Evolutionary conservation across 2,113 vertebrate genomes (phyloP).

Genomic region (Trichechus manatus): DNA sequence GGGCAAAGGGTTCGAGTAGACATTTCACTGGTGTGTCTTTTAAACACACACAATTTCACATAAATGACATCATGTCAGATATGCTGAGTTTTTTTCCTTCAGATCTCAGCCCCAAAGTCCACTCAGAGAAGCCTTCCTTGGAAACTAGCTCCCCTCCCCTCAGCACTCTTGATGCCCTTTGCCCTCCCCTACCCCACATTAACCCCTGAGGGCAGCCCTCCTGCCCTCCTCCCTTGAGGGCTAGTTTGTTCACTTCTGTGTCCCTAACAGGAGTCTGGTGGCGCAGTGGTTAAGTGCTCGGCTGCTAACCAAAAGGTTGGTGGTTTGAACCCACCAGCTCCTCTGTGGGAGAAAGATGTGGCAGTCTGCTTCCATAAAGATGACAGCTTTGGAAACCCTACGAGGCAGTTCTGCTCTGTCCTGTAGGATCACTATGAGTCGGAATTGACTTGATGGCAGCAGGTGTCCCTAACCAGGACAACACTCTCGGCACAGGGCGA

Average conservation of each 20-base stretch:
- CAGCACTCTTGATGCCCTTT: background rate
- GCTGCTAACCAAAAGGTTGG: background rate
- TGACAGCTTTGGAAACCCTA: background rate
- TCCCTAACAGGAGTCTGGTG: background rate
- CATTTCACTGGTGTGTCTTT: background rate
- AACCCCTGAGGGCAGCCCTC: background rate
- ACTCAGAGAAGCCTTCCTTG: background rate
- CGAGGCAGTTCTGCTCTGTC: background rate
- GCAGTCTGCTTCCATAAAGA: no score
- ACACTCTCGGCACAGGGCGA: background rate
- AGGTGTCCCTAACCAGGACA: background rate
- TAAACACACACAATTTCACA: background rate
- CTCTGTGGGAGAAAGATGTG: background rate
- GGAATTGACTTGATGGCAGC: background rate
- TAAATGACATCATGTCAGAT: background rate
- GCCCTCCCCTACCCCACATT: no score
- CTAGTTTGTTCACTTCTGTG: background rate
- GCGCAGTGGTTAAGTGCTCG: background rate
- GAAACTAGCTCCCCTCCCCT: background rate
- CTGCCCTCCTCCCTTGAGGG: background rate
- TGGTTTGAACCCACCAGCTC: background rate
- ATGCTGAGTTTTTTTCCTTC: background rate
- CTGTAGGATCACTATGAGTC: background rate
- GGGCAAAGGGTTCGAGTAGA: no score
- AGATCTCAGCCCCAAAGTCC: background rate